Evolutionary conservation across 2,888 invertebrate species (phyloP), one percentile per base, ranked within the genome.

Genomic region (Ecliptopera silaceata): DNA sequence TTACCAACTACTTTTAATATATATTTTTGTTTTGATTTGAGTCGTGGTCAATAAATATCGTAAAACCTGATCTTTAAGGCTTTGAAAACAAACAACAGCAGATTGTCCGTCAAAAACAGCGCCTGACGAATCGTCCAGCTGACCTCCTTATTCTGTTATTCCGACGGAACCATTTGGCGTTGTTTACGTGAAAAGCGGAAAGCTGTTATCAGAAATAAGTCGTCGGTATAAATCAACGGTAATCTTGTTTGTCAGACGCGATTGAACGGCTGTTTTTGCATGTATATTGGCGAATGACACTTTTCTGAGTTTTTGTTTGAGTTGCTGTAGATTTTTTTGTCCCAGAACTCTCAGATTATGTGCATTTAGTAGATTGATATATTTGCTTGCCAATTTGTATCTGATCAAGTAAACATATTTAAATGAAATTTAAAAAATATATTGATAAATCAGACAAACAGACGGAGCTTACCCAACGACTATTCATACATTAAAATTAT

Each of bases 101-200:
- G 46, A 22, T 34, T 38, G 45, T 56, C 49, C 58, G 59, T 63
- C 63, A 63, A 62, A 60, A 65, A 62, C 64, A 66, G 52, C 53
- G 53, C 47, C 64, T 60, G 65, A 64, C 60, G 64, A 59, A 66
- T 66, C 56, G 61, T 45, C 54, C 42, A 34, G 47, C 61, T 75
- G 72, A 72, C 73, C 73, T 69, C 69, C 62, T 64, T 70, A 59
- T 46, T 59, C 52, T 65, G 64, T 68, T 66, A 65, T 68, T 64
- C 59, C 39, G 56, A 63, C 60, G 46, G 63, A 74, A 70, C 70
- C 72, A 74, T 80, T 77, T 68, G 65, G 61, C 69, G 77, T 80
- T 84, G 85, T 85, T 85, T 85, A 82, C 83, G 71, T 79, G 72
- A 76, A 77, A 79, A 77, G 73, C 74, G 77, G 70, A 79, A 82